phyloP scores from a whole-genome alignment of 2,113 vertebrate species.

The Halichoerus grypus region DNA sequence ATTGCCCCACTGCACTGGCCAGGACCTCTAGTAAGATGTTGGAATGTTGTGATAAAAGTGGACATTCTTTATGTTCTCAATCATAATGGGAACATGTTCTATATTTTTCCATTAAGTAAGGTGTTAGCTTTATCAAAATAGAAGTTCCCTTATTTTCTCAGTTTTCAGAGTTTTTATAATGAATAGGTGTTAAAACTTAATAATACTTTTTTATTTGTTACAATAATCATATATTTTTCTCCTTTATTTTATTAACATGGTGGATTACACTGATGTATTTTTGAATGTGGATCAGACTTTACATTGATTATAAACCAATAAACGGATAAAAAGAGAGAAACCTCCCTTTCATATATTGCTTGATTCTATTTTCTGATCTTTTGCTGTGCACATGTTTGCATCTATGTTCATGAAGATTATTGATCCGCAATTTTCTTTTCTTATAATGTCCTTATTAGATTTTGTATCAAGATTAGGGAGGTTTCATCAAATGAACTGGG shows the following conservation, averaged over 20 bases:
- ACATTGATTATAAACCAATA: neutral
- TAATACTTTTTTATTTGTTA: neutral
- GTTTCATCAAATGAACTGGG: neutral
- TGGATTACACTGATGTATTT: neutral
- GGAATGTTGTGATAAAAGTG: neutral
- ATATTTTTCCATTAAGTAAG: neutral
- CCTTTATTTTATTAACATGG: neutral
- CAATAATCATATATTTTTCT: neutral
- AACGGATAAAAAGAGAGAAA: neutral
- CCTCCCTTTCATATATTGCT: neutral
- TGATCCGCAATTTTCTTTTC: constrained; percentile 11
- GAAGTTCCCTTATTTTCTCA: neutral
- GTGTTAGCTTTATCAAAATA: neutral
- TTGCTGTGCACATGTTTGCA: neutral
- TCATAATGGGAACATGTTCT: neutral
- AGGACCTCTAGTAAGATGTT: neutral
- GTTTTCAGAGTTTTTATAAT: neutral
- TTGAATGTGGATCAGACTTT: neutral
- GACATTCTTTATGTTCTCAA: neutral
- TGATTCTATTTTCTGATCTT: neutral
- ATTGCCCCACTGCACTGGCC: too few species aligned
- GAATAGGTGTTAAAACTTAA: neutral
- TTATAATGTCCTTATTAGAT: neutral
- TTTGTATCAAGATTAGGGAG: neutral
- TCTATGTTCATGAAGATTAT: neutral